Percentiles rank a stretch among this genome's conserved stretches.
These are phyloP conservation scores for Drosophila lini DNA, from an alignment of 1,140 invertebrate genomes.

Conservation along the genomic window DNA sequence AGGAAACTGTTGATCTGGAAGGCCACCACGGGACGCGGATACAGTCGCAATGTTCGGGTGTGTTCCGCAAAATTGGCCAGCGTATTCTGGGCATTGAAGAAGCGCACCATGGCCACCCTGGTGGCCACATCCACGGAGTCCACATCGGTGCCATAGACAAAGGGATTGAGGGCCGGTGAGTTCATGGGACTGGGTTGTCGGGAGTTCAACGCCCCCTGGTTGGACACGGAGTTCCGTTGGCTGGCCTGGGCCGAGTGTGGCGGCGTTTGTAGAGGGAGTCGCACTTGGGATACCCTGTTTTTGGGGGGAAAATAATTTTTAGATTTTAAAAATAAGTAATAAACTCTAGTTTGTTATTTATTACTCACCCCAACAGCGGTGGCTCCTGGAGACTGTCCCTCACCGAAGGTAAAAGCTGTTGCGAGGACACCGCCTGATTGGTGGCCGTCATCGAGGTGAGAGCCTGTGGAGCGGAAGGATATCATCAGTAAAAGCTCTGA, in stretches of 20 bases:
- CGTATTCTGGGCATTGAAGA: conserved; percentile 99
- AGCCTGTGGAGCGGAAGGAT: conserved; percentile 85
- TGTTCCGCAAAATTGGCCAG: conserved; percentile 99
- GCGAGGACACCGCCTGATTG: conserved; percentile 85
- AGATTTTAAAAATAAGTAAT: too few relatives aligned
- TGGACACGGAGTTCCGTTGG: conserved; percentile 80
- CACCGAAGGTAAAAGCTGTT: conserved; percentile 87
- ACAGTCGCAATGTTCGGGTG: conserved; percentile 97
- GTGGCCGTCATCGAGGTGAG: conserved; percentile 88
- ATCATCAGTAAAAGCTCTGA: background rate
- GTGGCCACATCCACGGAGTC: conserved; percentile 99
- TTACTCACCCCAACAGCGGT: conserved; percentile 68
- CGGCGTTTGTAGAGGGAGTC: conserved; percentile 70
- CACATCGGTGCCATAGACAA: conserved; percentile 98
- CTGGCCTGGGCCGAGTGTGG: conserved; percentile 74
- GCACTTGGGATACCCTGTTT: conserved; percentile 73
- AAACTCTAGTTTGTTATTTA: too few relatives aligned
- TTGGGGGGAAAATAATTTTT: too few relatives aligned
- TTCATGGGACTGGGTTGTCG: conserved; percentile 80
- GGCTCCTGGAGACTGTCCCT: conserved; percentile 88
- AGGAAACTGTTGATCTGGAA: conserved; percentile 99
- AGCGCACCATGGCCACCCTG: conserved; percentile 98
- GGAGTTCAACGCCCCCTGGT: conserved; percentile 68
- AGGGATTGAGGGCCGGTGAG: conserved; percentile 89
- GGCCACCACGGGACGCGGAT: conserved; percentile 98